These are phyloP conservation scores for Cylindroiulus punctatus DNA, from an alignment of 2,888 invertebrate species.

Conservation along the genomic window DNA sequence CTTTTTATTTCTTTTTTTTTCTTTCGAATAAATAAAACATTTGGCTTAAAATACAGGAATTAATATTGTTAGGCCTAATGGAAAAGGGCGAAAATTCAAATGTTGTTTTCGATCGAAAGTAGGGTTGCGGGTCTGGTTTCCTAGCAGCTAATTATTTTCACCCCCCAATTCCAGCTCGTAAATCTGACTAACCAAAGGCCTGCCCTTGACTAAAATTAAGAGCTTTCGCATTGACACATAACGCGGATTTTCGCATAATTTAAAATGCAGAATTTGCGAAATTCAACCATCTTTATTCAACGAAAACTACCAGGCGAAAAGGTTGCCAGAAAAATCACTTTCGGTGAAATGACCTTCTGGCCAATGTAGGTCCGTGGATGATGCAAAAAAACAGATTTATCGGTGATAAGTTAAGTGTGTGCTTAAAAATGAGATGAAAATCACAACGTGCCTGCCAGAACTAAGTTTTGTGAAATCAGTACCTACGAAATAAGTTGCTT, in stretches of 20 bases:
- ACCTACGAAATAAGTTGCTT: too few relatives aligned
- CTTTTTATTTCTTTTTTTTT: neutral
- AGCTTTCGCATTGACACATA: neutral
- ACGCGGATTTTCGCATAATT: conserved; percentile 8
- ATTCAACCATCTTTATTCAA: conserved; percentile 6
- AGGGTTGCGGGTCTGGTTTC: conserved; percentile 10
- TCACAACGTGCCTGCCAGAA: too few relatives aligned
- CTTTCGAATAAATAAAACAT: conserved; percentile 17
- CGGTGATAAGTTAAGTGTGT: too few relatives aligned
- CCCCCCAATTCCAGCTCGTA: neutral
- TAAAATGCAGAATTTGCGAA: neutral
- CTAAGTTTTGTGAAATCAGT: too few relatives aligned
- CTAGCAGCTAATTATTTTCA: neutral
- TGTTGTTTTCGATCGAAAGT: neutral
- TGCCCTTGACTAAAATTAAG: conserved; percentile 32
- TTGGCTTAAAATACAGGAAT: conserved; percentile 32
- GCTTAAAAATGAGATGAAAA: too few relatives aligned
- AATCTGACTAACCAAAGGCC: conserved; percentile 2
- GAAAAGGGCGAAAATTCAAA: neutral
- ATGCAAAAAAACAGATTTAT: neutral
- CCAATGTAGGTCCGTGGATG: neutral
- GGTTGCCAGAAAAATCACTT: neutral
- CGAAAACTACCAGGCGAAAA: neutral
- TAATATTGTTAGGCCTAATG: conserved; percentile 32
- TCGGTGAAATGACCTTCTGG: neutral